phyloP scores from a whole-genome alignment of 2,888 invertebrate species.

The Ecliptopera silaceata region DNA sequence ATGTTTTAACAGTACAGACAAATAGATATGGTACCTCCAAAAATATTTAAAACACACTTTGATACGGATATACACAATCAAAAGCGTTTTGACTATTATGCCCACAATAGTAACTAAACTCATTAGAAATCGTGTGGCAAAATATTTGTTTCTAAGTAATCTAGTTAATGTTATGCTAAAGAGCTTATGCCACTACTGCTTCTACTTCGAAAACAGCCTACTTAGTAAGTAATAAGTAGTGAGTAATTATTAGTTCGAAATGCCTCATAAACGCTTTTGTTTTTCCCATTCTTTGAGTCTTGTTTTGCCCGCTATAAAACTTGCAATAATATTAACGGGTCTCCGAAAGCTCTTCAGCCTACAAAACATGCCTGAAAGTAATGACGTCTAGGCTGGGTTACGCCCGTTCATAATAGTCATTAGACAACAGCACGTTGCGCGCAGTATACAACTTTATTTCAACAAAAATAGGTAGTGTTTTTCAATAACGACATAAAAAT shows the following conservation, averaged over 20 bases:
- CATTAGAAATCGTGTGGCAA: too few species aligned
- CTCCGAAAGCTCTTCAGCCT: slow-evolving; percentile 8
- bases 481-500: background rate
- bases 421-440: background rate
- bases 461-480: background rate
- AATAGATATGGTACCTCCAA: too few species aligned
- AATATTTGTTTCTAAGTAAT: too few species aligned
- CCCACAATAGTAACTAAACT: too few species aligned
- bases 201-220: too few species aligned
- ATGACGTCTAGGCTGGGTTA: slow-evolving; percentile 4
- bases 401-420: slow-evolving; percentile 1
- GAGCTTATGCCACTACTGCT: too few species aligned
- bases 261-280: background rate
- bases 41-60: too few species aligned
- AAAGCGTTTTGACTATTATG: too few species aligned
- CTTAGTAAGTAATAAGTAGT: too few species aligned
- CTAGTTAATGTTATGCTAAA: too few species aligned
- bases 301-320: background rate
- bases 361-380: slow-evolving; percentile 16
- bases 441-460: background rate
- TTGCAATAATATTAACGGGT: slow-evolving; percentile 1
- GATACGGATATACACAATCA: too few species aligned
- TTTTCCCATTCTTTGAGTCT: background rate
- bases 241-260: background rate
- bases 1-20: too few species aligned